Conservation (phyloP, 2,113 vertebrate genomes). For the Microtus montanus region DNA sequence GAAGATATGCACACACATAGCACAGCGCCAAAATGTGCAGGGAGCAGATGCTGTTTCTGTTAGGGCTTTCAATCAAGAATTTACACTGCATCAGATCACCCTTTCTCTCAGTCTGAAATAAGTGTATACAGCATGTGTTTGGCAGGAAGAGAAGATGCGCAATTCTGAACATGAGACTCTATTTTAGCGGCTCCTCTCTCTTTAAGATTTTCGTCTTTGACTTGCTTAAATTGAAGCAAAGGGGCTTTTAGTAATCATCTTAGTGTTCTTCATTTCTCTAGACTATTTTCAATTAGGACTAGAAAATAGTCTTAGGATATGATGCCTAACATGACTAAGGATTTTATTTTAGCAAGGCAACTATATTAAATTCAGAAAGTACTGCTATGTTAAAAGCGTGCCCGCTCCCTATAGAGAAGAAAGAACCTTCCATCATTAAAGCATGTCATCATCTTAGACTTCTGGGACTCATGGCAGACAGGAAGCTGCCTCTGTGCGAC, state of each 20-base stretch:
- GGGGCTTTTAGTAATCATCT: conserved; percentile 3
- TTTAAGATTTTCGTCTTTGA: conserved; percentile 47
- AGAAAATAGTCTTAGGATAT: conserved; percentile 30
- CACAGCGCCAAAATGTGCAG: not conserved
- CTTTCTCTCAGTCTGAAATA: conserved; percentile 44
- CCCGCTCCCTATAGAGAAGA: not conserved
- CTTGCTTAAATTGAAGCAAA: conserved; percentile 39
- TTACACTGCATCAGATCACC: conserved; percentile 2
- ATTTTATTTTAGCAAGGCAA: not conserved
- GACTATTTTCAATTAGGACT: conserved; percentile 33
- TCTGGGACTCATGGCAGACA: not conserved
- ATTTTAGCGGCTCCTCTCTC: not conserved
- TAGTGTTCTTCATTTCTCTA: conserved; percentile 44
- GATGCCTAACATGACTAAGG: conserved; percentile 41
- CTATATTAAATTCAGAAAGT: not conserved
- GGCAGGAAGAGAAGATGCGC: not conserved
- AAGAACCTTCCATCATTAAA: not conserved
- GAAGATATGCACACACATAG: not conserved
- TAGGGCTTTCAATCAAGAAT: conserved; percentile 45
- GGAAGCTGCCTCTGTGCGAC: not conserved
- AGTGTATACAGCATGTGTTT: conserved; percentile 6
- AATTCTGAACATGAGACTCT: conserved; percentile 45
- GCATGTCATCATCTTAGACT: not conserved
- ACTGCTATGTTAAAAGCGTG: not conserved
- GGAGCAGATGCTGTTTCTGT: conserved; percentile 48